phyloP scores from a whole-genome alignment of 2,888 invertebrate species.

The Hybos culiciformis region DNA sequence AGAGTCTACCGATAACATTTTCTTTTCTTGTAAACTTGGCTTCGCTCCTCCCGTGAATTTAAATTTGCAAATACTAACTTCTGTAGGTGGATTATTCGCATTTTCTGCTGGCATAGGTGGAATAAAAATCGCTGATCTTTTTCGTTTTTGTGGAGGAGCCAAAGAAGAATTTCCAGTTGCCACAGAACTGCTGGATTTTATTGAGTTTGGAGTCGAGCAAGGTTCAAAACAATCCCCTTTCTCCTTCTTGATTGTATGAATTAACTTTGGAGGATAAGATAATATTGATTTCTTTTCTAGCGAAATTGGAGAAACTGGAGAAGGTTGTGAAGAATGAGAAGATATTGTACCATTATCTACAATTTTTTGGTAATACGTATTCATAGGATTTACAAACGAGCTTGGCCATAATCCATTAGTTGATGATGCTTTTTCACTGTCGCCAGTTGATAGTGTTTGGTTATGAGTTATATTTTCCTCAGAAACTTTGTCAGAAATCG shows the following conservation, averaged over 20 bases:
- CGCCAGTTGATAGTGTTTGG: not conserved
- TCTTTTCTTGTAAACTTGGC: slow-evolving; percentile 78
- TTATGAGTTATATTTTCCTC: slow-evolving; percentile 23
- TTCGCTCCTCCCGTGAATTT: slow-evolving; percentile 86
- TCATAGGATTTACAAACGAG: slow-evolving; percentile 59
- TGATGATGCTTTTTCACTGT: slow-evolving; percentile 20
- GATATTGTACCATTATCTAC: slow-evolving; percentile 41
- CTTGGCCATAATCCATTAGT: slow-evolving; percentile 41
- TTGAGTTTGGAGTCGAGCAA: slow-evolving; percentile 30
- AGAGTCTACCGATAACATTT: slow-evolving; percentile 79
- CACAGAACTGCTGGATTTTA: slow-evolving; percentile 29
- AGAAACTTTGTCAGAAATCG: slow-evolving; percentile 32
- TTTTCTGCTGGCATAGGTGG: slow-evolving; percentile 67
- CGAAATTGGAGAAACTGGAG: slow-evolving; percentile 28
- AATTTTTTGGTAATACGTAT: slow-evolving; percentile 63
- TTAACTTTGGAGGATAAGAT: slow-evolving; percentile 7
- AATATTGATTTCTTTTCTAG: slow-evolving; percentile 20
- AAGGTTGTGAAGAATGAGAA: slow-evolving; percentile 25
- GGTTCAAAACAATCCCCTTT: slow-evolving; percentile 18
- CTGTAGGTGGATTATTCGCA: slow-evolving; percentile 62
- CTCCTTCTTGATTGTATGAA: slow-evolving; percentile 13
- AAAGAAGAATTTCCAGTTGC: slow-evolving; percentile 17
- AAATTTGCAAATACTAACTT: slow-evolving; percentile 85
- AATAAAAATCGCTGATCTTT: slow-evolving; percentile 71
- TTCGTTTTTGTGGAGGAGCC: slow-evolving; percentile 47